Conservation (phyloP, 2,888 invertebrate species). For the Ophion costatus region DNA sequence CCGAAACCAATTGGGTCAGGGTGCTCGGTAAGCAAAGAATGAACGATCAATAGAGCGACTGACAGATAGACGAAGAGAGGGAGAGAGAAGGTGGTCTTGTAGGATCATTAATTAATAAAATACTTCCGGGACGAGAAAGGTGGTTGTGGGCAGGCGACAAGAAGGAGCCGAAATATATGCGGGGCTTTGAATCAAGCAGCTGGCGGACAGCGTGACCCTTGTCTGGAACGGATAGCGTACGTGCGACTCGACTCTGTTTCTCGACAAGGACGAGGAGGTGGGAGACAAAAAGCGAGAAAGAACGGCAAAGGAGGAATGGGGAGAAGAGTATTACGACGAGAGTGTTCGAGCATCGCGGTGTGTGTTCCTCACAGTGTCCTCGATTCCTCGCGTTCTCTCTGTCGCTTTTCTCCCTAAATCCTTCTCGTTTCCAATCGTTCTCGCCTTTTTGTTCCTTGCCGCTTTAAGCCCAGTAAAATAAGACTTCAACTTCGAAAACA, state of each 20-base stretch:
- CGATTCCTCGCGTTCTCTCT: too few species aligned
- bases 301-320: slow-evolving; percentile 5
- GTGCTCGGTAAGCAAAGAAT: too few species aligned
- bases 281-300: background rate
- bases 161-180: slow-evolving; percentile 55
- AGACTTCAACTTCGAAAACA: too few species aligned
- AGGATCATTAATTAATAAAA: slow-evolving; percentile 71
- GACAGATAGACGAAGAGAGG: slow-evolving; percentile 12
- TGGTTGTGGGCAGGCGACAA: slow-evolving; percentile 30
- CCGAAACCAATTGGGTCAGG: too few species aligned
- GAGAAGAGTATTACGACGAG: slow-evolving; percentile 27
- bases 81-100: slow-evolving; percentile 28
- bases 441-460: too few species aligned
- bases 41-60: too few species aligned
- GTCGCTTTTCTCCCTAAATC: slow-evolving; percentile 4
- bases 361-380: slow-evolving; percentile 19
- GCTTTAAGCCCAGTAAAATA: too few species aligned
- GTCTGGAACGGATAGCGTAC: slow-evolving; percentile 49
- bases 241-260: slow-evolving; percentile 44
- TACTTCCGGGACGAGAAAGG: slow-evolving; percentile 66
- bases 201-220: slow-evolving; percentile 70
- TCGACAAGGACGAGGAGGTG: slow-evolving; percentile 51
- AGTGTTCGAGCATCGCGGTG: slow-evolving; percentile 28
- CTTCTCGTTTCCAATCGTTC: too few species aligned
- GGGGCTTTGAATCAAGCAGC: slow-evolving; percentile 68